Evolutionary conservation across 2,888 invertebrate species (phyloP).

Genomic region (Dioctria rufipes): DNA sequence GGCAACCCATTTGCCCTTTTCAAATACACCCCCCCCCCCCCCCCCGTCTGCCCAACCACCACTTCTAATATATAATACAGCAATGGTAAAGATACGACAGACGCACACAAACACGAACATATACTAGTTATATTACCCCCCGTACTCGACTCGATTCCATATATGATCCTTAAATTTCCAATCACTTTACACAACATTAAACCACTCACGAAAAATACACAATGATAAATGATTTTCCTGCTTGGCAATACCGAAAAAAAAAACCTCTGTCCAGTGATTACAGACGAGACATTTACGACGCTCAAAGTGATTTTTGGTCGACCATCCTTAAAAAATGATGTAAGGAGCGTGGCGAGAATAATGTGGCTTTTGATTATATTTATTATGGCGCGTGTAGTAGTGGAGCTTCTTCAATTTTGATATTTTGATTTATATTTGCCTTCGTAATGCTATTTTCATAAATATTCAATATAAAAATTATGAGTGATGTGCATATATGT

Average conservation of each 20-base stretch:
- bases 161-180: slow-evolving; percentile 55
- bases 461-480: too few relatives aligned
- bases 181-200: slow-evolving; percentile 58
- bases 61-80: too few relatives aligned
- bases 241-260: neutral
- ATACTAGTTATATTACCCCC: neutral
- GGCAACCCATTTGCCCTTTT: slow-evolving; percentile 54
- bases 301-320: slow-evolving; percentile 49
- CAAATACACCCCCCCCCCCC: slow-evolving; percentile 13
- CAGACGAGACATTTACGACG: slow-evolving; percentile 49
- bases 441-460: too few relatives aligned
- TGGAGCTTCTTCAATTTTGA: too few relatives aligned
- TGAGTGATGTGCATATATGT: too few relatives aligned
- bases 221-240: slow-evolving; percentile 53
- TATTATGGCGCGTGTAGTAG: neutral
- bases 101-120: neutral
- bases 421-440: too few relatives aligned
- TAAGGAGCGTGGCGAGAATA: slow-evolving; percentile 45
- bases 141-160: neutral
- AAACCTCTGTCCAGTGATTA: slow-evolving; percentile 51
- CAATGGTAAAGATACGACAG: neutral
- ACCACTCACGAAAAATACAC: slow-evolving; percentile 57
- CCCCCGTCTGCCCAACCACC: neutral
- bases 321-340: slow-evolving; percentile 48
- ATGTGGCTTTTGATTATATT: slow-evolving; percentile 24